Base-by-base conservation (phyloP, 2,888 invertebrate genomes). In the Salticus scenicus region DNA sequence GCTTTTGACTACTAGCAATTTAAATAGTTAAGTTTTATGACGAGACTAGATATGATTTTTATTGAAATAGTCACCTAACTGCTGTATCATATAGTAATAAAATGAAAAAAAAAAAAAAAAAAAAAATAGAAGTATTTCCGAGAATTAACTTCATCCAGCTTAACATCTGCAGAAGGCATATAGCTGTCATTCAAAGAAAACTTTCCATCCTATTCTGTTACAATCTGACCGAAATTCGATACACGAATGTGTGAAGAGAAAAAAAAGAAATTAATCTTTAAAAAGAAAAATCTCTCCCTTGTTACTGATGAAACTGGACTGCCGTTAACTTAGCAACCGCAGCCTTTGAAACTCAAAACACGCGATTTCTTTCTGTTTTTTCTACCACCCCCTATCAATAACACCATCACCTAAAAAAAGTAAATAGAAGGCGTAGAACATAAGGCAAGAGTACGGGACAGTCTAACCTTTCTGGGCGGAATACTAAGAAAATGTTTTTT, bases 401-500 rank as follows among this genome's bases (percentile, higher is more conserved):
- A 33, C 67, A 7, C 33, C 1, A 33, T 33, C 33, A 31, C 67
- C 31, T 31, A 66, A 66, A 31, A 67, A 67, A 67, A 67, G 20
- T 33, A 67, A 67, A 67, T 67, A 67, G 31, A 67, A 33, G 28
- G 37, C 30, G 67, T 20, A 67, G 37, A n/a, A 33, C n/a, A n/a
- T 17, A 67, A 20, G 37, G 37, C 66, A 20, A 63, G 24, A 63
- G 63, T 24, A 63, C 27, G 24, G 24, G 27, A 67, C 67, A 20
- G 33, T 33, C 42, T 24, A 67, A 67, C 67, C 67, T 67, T 33
- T 67, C 67, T 12, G 33, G 28, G 33, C 14, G n/a, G 67, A 37
- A 33, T 67, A 67, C 67, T 67, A 67, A 67, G 67, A 67, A 67
- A 67, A 67, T 67, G 67, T 67, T 67, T 67, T 67, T 67, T 31